These are phyloP conservation scores for Dynastes grantii DNA, from an alignment of 2,888 invertebrate species.

Conservation along the genomic window DNA sequence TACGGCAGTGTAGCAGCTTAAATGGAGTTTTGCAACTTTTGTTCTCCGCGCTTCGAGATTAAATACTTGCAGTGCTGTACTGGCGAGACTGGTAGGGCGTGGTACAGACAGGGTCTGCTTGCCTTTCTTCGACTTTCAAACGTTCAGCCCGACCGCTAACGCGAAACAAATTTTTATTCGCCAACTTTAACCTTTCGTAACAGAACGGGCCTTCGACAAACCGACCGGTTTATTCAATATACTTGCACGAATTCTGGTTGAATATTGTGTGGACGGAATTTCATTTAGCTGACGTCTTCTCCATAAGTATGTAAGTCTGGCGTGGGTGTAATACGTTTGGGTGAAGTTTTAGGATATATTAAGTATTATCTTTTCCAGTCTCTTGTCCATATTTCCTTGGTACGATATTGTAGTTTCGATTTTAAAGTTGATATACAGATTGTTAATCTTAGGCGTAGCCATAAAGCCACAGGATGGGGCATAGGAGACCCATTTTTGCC, in stretches of 20 bases:
- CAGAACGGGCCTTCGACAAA: neutral
- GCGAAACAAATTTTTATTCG: constrained; percentile 36
- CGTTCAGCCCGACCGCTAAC: neutral
- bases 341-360: too few relatives aligned
- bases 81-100: neutral
- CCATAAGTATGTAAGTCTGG: too few relatives aligned
- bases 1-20: constrained; percentile 20
- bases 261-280: too few relatives aligned
- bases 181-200: constrained; percentile 15
- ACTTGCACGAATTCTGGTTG: neutral
- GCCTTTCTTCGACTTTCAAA: neutral
- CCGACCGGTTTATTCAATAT: neutral
- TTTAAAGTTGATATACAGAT: too few relatives aligned
- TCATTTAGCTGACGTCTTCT: too few relatives aligned
- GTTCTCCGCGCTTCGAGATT: constrained; percentile 42
- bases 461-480: too few relatives aligned
- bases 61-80: constrained; percentile 26
- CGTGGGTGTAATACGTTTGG: too few relatives aligned
- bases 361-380: too few relatives aligned
- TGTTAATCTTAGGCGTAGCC: too few relatives aligned
- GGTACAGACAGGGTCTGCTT: neutral
- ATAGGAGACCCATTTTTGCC: too few relatives aligned
- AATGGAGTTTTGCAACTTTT: constrained; percentile 46
- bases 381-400: too few relatives aligned
- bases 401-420: too few relatives aligned